phyloP scores from a whole-genome alignment of 2,797 vertebrate species.

The Dendrocincla tyrannina region DNA sequence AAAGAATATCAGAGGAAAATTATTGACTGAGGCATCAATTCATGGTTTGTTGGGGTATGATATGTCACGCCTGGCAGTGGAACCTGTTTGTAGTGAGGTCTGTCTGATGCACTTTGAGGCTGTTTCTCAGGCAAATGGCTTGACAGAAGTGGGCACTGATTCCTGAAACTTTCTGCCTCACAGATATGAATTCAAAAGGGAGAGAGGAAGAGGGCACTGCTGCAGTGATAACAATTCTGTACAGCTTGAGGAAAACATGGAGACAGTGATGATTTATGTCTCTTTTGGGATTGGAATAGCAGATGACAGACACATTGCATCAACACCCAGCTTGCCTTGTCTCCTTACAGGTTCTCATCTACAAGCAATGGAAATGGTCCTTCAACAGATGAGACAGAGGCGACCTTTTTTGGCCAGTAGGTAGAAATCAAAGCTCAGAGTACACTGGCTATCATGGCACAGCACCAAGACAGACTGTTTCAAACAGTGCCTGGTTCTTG shows the following conservation, averaged over 20 bases:
- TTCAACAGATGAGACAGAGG: not conserved
- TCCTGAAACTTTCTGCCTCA: not conserved
- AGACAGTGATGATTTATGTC: not conserved
- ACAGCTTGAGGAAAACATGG: not conserved
- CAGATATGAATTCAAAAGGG: not conserved
- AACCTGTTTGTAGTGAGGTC: not conserved
- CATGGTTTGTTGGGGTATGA: not conserved
- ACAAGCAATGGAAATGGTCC: not conserved
- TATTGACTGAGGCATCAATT: slow-evolving; percentile 11
- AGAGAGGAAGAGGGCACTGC: not conserved
- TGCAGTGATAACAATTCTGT: not conserved
- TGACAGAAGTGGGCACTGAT: not conserved
- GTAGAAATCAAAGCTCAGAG: not conserved
- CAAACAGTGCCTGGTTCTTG: not conserved
- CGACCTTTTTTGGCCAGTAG: not conserved
- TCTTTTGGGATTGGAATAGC: not conserved
- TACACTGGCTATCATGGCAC: too few relatives aligned
- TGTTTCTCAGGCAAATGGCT: not conserved
- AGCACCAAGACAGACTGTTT: not conserved
- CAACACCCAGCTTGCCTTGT: not conserved
- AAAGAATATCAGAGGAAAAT: not conserved
- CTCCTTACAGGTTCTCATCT: not conserved
- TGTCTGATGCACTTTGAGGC: not conserved
- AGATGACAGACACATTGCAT: not conserved
- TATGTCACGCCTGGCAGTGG: not conserved